Evolutionary conservation across 2,888 invertebrate species (phyloP).

Genomic region (Pristionchus entomophagus): DNA sequence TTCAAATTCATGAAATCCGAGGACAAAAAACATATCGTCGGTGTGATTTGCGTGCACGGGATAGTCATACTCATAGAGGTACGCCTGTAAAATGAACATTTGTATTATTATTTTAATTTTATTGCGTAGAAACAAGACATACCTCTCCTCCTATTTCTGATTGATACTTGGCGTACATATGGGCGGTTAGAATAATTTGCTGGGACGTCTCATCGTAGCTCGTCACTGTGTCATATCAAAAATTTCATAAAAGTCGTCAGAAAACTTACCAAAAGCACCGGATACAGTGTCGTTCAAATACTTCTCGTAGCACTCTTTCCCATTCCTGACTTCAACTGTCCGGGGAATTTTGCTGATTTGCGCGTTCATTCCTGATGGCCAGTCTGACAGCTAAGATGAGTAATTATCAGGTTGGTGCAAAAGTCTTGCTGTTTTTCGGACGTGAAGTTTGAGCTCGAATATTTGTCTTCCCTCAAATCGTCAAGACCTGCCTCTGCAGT

Average conservation of each 20-base stretch:
- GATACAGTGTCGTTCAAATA: not conserved
- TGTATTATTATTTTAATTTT: no score
- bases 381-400: no score
- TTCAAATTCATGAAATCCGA: slow-evolving; percentile 6
- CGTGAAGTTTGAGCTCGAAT: no score
- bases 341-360: not conserved
- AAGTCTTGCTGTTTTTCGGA: no score
- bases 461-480: no score
- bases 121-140: no score
- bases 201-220: not conserved
- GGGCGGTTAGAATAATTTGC: not conserved
- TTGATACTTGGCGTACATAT: not conserved
- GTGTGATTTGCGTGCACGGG: slow-evolving; percentile 3
- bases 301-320: slow-evolving; percentile 20
- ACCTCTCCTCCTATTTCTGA: slow-evolving; percentile 22
- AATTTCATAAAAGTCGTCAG: not conserved
- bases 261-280: not conserved
- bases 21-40: not conserved
- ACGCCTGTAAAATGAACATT: not conserved
- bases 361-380: not conserved
- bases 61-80: slow-evolving; percentile 42
- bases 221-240: not conserved
- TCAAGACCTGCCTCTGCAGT: no score
- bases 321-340: not conserved
- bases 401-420: no score